phyloP scores from a whole-genome alignment of 2,888 invertebrate species.

The Fabriciana adippe region DNA sequence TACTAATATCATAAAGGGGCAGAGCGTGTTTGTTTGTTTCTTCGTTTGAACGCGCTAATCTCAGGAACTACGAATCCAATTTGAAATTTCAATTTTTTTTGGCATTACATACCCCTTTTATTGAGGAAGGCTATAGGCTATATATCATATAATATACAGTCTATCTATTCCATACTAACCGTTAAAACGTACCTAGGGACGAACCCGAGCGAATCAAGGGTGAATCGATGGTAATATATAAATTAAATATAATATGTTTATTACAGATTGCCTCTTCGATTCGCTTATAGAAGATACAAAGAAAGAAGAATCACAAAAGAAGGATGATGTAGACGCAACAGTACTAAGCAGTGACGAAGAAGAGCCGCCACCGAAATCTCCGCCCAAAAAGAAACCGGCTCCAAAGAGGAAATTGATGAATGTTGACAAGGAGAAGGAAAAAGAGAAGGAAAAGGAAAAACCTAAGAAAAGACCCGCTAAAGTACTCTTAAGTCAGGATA shows the following conservation, averaged over 20 bases:
- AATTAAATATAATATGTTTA: neutral
- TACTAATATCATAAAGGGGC: too few relatives aligned
- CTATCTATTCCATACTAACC: too few relatives aligned
- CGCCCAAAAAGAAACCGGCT: constrained; percentile 65
- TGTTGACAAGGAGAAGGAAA: constrained; percentile 49
- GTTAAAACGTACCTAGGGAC: too few relatives aligned
- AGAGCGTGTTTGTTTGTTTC: too few relatives aligned
- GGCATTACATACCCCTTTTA: too few relatives aligned
- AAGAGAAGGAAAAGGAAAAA: constrained; percentile 54
- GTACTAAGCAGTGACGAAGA: constrained; percentile 60
- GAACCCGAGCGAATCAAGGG: too few relatives aligned
- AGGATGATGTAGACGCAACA: constrained; percentile 33
- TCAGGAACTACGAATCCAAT: too few relatives aligned
- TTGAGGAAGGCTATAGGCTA: too few relatives aligned
- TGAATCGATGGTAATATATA: too few relatives aligned
- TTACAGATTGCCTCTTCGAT: constrained; percentile 75
- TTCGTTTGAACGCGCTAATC: too few relatives aligned
- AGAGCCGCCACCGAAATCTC: constrained; percentile 41
- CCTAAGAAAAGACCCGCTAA: constrained; percentile 71
- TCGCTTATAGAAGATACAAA: constrained; percentile 76
- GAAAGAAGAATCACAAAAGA: constrained; percentile 55
- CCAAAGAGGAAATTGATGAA: constrained; percentile 64
- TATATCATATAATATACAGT: too few relatives aligned
- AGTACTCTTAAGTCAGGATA: constrained; percentile 58
- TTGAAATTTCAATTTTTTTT: too few relatives aligned